A percentile compares a stretch with the other conserved stretches of the same genome.
These are phyloP conservation scores for Catharus minimus DNA, from an alignment of 2,113 vertebrate genomes.

Conservation along the genomic window DNA sequence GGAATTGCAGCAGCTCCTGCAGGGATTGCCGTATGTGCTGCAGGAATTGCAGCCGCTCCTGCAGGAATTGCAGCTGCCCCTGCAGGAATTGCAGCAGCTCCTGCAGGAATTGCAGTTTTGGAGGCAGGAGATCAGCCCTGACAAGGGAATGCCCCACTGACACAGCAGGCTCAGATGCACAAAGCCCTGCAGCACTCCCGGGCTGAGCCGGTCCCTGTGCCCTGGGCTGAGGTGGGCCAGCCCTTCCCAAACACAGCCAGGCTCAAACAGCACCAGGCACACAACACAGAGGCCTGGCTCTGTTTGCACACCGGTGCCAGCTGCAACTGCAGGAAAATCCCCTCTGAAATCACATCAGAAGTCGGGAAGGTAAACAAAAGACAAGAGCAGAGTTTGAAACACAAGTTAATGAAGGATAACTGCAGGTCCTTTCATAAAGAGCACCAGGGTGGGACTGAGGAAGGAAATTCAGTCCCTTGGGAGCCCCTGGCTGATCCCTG, in stretches of 20 bases:
- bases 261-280: background rate
- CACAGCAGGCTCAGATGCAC: background rate
- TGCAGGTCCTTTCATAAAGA: background rate
- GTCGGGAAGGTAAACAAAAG: background rate
- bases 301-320: background rate
- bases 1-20: no score
- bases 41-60: no score
- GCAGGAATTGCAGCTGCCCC: no score
- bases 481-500: slow-evolving; percentile 65
- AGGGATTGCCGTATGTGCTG: no score
- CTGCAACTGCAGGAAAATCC: background rate
- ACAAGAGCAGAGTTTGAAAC: background rate
- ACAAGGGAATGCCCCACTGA: background rate
- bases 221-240: background rate
- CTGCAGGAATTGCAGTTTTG: no score
- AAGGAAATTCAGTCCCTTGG: slow-evolving; percentile 14
- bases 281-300: no score
- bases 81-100: no score
- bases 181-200: background rate
- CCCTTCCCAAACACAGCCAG: background rate
- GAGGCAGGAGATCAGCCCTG: background rate
- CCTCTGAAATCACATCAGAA: background rate
- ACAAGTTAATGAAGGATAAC: background rate
- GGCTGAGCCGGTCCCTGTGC: background rate
- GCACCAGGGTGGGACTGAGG: background rate